phyloP scores from a whole-genome alignment of 2,113 vertebrate species.

The Anhinga anhinga region DNA sequence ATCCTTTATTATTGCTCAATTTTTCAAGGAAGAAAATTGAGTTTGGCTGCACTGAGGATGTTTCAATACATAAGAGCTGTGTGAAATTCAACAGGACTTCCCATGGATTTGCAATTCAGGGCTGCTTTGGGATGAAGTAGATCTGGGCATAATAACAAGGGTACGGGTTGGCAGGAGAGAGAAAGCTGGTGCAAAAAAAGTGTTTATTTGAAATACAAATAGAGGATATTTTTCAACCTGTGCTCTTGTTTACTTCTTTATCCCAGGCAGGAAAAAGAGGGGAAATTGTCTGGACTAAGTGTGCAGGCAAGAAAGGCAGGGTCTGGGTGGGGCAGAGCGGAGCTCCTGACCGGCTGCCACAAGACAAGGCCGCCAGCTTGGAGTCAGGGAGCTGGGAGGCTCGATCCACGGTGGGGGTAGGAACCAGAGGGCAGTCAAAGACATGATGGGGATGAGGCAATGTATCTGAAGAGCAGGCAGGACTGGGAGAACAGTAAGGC shows the following conservation, averaged over 20 bases:
- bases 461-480: background rate
- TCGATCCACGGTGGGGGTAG: background rate
- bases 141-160: background rate
- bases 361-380: background rate
- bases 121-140: background rate
- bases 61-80: background rate
- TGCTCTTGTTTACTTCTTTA: background rate
- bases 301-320: background rate
- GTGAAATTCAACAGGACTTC: background rate
- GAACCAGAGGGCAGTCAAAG: background rate
- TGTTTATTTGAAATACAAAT: background rate
- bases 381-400: background rate
- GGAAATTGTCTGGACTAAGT: background rate
- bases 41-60: background rate
- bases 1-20: background rate
- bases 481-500: background rate
- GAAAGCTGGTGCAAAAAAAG: background rate
- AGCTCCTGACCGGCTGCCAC: background rate
- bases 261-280: background rate
- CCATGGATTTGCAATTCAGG: background rate
- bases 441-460: accelerated
- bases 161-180: background rate
- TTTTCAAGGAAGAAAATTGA: background rate
- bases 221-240: background rate
- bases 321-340: background rate